Evolutionary conservation across 1,140 invertebrate genomes (phyloP).

Genomic region (Arion vulgaris): DNA sequence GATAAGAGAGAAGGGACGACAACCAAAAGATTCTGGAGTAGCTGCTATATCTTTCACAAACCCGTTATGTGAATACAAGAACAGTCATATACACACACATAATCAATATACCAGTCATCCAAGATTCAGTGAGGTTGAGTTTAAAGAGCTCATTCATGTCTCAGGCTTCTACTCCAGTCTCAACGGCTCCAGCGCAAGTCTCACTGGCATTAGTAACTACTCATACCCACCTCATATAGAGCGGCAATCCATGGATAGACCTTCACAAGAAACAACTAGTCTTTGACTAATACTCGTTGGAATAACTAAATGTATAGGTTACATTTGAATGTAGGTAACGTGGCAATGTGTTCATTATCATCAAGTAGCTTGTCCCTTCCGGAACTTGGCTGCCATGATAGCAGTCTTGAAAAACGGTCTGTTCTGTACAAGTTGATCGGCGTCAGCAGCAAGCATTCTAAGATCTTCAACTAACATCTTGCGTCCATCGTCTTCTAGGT

Average conservation of each 20-base stretch:
- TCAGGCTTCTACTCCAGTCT: neutral
- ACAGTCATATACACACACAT: neutral
- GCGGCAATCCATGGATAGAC: neutral
- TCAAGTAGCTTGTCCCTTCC: too few relatives aligned
- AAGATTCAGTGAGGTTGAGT: neutral
- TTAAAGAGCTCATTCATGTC: neutral
- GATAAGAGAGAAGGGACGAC: neutral
- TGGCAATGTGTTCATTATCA: too few relatives aligned
- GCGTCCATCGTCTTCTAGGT: too few relatives aligned
- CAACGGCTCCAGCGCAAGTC: neutral
- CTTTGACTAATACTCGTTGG: slow-evolving; percentile 10
- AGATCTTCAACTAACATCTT: too few relatives aligned
- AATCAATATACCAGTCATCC: neutral
- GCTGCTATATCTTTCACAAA: slow-evolving; percentile 38
- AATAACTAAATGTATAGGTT: too few relatives aligned
- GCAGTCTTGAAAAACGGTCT: too few relatives aligned
- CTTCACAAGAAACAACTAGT: slow-evolving; percentile 16
- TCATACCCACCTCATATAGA: slow-evolving; percentile 6
- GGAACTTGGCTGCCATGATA: too few relatives aligned
- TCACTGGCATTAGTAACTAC: slow-evolving; percentile 21
- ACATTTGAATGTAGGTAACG: too few relatives aligned
- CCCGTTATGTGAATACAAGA: slow-evolving; percentile 24
- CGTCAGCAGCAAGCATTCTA: too few relatives aligned
- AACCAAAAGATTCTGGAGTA: slow-evolving; percentile 2
- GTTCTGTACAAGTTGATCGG: too few relatives aligned